Evolutionary conservation across 2,888 invertebrate species (phyloP).

Genomic region (Acanthosoma haemorrhoidale): DNA sequence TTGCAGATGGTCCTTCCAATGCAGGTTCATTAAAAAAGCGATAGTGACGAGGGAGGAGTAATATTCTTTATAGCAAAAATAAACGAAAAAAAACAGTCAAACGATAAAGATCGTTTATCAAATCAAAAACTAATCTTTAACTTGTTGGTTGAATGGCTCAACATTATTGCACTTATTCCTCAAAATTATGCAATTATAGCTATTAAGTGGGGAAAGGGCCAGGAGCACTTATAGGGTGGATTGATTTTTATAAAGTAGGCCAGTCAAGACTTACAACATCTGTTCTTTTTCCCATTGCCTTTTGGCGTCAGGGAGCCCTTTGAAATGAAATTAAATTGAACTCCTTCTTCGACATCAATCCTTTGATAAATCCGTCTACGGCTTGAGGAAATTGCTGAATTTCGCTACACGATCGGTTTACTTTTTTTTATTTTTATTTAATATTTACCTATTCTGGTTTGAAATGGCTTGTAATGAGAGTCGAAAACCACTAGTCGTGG

Average conservation of each 20-base stretch:
- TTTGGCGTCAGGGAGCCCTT: constrained; percentile 5
- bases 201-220: neutral
- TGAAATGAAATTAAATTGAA: constrained; percentile 12
- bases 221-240: neutral
- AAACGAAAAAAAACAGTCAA: too few species aligned
- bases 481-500: too few species aligned
- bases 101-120: too few species aligned
- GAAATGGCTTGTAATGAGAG: neutral
- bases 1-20: too few species aligned
- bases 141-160: neutral
- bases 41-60: too few species aligned
- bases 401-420: neutral
- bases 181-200: neutral
- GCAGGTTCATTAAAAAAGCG: too few species aligned
- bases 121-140: too few species aligned
- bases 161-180: neutral
- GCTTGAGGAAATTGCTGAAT: constrained; percentile 6
- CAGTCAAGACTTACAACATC: neutral
- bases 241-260: constrained; percentile 8
- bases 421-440: neutral
- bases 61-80: too few species aligned
- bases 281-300: constrained; percentile 10
- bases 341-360: neutral
- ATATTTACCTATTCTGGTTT: neutral
- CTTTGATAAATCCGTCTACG: neutral